These are phyloP conservation scores for Apamea sordens DNA, from an alignment of 2,888 invertebrate species.

Conservation along the genomic window DNA sequence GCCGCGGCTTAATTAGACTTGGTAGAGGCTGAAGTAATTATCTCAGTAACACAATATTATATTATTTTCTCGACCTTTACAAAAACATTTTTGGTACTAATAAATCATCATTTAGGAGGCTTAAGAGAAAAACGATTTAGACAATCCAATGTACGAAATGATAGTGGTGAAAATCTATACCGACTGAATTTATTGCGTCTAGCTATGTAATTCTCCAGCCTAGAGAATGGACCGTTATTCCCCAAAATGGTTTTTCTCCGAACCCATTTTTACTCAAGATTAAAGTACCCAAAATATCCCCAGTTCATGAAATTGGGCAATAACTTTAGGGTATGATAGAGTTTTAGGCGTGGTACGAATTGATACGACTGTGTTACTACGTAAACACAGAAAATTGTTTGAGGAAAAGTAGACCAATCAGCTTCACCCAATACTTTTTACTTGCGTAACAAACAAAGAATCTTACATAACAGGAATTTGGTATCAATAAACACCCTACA, in stretches of 20 bases:
- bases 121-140: conserved; percentile 50
- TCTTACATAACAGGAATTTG: neutral
- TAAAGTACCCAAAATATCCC: conserved; percentile 63
- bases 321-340: conserved; percentile 64
- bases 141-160: conserved; percentile 49
- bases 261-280: conserved; percentile 65
- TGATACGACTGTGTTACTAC: conserved; percentile 55
- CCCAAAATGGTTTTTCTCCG: conserved; percentile 57
- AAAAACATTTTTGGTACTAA: conserved; percentile 54
- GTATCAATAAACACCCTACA: neutral
- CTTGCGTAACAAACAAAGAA: conserved; percentile 8
- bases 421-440: conserved; percentile 14
- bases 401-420: conserved; percentile 29
- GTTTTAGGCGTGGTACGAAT: conserved; percentile 59
- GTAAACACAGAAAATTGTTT: conserved; percentile 38
- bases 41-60: conserved; percentile 59
- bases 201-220: conserved; percentile 26
- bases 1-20: conserved; percentile 58
- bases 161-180: conserved; percentile 45
- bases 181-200: conserved; percentile 47
- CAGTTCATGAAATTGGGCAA: conserved; percentile 65
- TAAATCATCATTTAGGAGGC: conserved; percentile 57
- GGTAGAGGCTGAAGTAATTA: conserved; percentile 60
- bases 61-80: conserved; percentile 51
- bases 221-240: conserved; percentile 55